phyloP scores from a whole-genome alignment of 2,113 vertebrate genomes.

The Natator depressus region DNA sequence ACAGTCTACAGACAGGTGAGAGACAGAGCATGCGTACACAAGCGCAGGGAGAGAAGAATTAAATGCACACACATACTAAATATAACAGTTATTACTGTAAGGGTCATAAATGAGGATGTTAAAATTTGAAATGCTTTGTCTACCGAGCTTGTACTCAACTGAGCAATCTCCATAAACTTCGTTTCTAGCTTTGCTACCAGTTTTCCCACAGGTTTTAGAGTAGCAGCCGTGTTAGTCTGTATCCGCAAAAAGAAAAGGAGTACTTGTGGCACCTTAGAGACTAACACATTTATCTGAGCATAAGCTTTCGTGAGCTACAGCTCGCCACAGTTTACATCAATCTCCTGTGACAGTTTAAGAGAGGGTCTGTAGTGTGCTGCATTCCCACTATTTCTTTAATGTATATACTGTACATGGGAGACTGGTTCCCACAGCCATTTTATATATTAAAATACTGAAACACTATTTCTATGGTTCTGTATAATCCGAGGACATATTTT shows the following conservation, averaged over 20 bases:
- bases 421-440: neutral
- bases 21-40: neutral
- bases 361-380: neutral
- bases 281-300: too few species aligned
- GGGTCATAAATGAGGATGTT: neutral
- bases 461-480: neutral
- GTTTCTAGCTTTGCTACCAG: neutral
- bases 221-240: too few species aligned
- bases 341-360: neutral
- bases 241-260: too few species aligned
- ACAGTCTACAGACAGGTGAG: neutral
- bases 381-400: constrained; percentile 17
- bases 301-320: too few species aligned
- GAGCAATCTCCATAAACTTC: neutral
- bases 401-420: neutral
- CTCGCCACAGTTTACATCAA: neutral
- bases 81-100: neutral
- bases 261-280: too few species aligned
- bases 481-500: neutral
- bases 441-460: neutral
- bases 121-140: neutral
- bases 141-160: neutral
- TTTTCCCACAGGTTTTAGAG: neutral
- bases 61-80: constrained; percentile 4
- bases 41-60: neutral